A percentile compares a stretch with the other conserved stretches of the same genome.
Evolutionary conservation across 2,888 invertebrate species (phyloP).

Genomic region (Rhopalosiphum nymphaeae): DNA sequence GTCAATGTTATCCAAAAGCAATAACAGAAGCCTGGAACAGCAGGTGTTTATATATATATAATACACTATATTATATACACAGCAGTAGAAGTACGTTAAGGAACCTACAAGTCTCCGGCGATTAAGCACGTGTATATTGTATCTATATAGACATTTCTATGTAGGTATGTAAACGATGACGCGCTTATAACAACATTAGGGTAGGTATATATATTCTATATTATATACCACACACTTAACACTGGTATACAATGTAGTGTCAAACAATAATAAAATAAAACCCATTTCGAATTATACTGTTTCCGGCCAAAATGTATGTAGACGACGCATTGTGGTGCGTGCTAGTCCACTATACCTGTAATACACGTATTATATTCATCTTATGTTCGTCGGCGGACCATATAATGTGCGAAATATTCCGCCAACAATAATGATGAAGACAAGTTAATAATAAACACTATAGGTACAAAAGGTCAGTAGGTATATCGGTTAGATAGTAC

Average conservation of each 20-base stretch:
- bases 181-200: not conserved
- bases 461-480: not conserved
- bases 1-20: constrained; percentile 18
- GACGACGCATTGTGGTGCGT: not conserved
- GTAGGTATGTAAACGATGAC: not conserved
- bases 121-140: constrained; percentile 1
- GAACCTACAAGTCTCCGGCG: constrained; percentile 11
- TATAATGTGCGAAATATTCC: constrained; percentile 49
- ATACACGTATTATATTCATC: not conserved
- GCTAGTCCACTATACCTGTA: not conserved
- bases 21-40: constrained; percentile 10
- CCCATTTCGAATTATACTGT: not conserved
- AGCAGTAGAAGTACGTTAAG: not conserved
- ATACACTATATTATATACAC: not conserved
- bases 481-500: not conserved
- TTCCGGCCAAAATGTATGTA: not conserved
- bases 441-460: not conserved
- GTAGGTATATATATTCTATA: not conserved
- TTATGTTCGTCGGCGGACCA: constrained; percentile 7
- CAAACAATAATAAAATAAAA: not conserved
- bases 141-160: not conserved
- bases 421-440: constrained; percentile 28
- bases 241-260: not conserved
- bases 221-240: not conserved
- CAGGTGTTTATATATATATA: constrained; percentile 42